phyloP scores from a whole-genome alignment of 2,888 invertebrate species.

The Volucella inflata region DNA sequence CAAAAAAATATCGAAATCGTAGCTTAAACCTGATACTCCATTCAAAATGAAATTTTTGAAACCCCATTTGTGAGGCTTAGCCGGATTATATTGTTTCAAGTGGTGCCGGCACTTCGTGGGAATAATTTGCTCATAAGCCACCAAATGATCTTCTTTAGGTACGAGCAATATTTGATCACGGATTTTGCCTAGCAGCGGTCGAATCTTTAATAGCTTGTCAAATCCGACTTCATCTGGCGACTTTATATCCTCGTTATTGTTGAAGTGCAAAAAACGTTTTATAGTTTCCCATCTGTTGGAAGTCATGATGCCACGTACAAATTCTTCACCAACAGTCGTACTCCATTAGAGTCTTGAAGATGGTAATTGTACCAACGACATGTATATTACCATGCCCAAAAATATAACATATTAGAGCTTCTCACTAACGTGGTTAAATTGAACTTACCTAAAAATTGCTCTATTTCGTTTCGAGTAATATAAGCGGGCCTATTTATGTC shows the following conservation, averaged over 20 bases:
- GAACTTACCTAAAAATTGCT: background rate
- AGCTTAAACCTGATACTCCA: constrained; percentile 80
- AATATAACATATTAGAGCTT: no score
- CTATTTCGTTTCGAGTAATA: constrained; percentile 6
- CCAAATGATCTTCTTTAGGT: constrained; percentile 67
- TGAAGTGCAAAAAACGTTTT: constrained; percentile 65
- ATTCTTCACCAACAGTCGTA: constrained; percentile 47
- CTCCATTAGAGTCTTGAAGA: constrained; percentile 53
- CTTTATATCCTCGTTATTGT: constrained; percentile 54
- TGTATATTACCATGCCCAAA: no score
- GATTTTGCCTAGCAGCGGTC: constrained; percentile 63
- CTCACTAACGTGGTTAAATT: no score
- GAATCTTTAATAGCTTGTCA: constrained; percentile 58
- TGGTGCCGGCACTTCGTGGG: constrained; percentile 58
- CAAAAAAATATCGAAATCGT: constrained; percentile 81
- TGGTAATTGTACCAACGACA: constrained; percentile 39
- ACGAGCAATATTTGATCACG: constrained; percentile 60
- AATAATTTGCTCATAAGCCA: constrained; percentile 66
- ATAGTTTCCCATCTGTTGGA: constrained; percentile 56
- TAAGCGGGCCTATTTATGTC: constrained; percentile 10
- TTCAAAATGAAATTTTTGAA: constrained; percentile 80
- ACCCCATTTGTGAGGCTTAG: constrained; percentile 80
- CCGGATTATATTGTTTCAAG: constrained; percentile 79
- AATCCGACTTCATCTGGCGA: constrained; percentile 35
- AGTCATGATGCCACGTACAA: constrained; percentile 38